phyloP scores from a whole-genome alignment of 2,888 invertebrate genomes.

The Acrocera orbiculus region DNA sequence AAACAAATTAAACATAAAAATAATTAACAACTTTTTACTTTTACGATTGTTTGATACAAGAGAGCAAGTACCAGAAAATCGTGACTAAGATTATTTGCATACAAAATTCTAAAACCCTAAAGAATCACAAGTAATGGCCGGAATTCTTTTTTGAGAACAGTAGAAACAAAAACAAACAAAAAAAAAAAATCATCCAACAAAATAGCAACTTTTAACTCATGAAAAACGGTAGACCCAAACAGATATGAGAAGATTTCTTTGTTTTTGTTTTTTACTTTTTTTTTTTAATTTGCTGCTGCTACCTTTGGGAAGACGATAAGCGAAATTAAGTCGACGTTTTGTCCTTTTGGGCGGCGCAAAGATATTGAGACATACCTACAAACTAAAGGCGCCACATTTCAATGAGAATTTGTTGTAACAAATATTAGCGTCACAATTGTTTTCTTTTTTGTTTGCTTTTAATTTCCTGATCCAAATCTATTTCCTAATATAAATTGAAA shows the following conservation, averaged over 20 bases:
- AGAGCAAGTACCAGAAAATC: conserved; percentile 8
- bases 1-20: too few species aligned
- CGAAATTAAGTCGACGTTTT: conserved; percentile 7
- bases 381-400: conserved; percentile 13
- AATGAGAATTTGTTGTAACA: conserved; percentile 14
- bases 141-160: conserved; percentile 4
- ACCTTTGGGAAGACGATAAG: too few species aligned
- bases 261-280: too few species aligned
- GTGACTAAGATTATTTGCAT: conserved; percentile 9
- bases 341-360: too few species aligned
- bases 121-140: conserved; percentile 6
- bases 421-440: too few species aligned
- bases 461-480: too few species aligned
- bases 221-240: conserved; percentile 1
- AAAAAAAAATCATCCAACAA: too few species aligned
- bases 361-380: conserved; percentile 6
- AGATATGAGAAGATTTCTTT: background rate
- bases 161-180: conserved; percentile 1
- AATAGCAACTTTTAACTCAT: too few species aligned
- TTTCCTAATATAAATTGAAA: too few species aligned
- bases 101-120: conserved; percentile 7
- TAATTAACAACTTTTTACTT: conserved; percentile 8
- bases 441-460: too few species aligned
- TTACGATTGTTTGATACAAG: conserved; percentile 5
- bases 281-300: too few species aligned